Percentiles rank a stretch among this genome's conserved stretches.
phyloP scores from a whole-genome alignment of 1,140 invertebrate species.

The Ctenoplectra terminalis region DNA sequence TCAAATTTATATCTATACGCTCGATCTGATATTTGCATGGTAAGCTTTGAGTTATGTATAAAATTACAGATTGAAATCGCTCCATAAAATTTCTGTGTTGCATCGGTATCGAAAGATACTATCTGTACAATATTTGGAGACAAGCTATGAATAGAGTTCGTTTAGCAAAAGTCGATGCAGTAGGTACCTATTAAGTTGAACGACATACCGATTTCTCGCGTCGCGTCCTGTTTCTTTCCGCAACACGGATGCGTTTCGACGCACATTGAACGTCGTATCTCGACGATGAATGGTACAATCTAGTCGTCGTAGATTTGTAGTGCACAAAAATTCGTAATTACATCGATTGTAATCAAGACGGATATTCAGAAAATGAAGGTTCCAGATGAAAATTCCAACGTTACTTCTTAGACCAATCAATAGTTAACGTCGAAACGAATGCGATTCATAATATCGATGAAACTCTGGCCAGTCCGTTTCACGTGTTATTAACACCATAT shows the following conservation, averaged over 20 bases:
- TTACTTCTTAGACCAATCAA: neutral
- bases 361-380: neutral
- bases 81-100: neutral
- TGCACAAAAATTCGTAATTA: constrained; percentile 42
- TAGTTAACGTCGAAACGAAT: neutral
- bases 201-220: neutral
- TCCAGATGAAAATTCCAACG: neutral
- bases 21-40: too few relatives aligned
- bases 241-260: neutral
- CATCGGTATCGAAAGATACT: neutral
- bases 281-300: constrained; percentile 60
- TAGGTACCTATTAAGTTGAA: constrained; percentile 52
- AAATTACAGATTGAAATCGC: neutral
- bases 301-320: neutral
- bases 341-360: constrained; percentile 41
- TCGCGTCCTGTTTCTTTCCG: neutral
- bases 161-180: constrained; percentile 50
- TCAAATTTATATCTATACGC: too few relatives aligned
- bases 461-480: neutral
- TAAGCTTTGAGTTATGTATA: neutral
- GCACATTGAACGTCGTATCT: constrained; percentile 30
- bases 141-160: constrained; percentile 60
- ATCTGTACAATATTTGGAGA: neutral
- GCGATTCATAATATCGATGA: too few relatives aligned
- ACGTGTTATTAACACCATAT: neutral